These are phyloP conservation scores for Oplegnathus fasciatus DNA, from an alignment of 2,113 vertebrate genomes.

Conservation along the genomic window DNA sequence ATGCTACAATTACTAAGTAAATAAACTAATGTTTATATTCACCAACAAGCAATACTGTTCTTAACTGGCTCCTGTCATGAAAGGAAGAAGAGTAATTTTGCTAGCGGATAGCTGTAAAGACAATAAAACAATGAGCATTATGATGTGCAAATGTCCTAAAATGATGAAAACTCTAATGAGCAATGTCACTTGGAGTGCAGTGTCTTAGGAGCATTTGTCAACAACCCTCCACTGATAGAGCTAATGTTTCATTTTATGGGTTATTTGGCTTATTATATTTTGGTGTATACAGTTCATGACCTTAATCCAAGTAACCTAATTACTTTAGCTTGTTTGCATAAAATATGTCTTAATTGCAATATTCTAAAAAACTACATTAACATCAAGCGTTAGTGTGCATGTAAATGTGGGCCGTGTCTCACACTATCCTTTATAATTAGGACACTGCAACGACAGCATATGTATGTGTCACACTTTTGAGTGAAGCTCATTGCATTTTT, in stretches of 20 bases:
- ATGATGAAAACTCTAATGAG: background rate
- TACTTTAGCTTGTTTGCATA: background rate
- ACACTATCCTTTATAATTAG: background rate
- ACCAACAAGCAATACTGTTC: background rate
- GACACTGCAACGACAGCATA: background rate
- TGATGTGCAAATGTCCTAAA: background rate
- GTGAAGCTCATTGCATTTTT: background rate
- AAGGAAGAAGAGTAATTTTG: background rate
- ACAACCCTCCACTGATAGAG: background rate
- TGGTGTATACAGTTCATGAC: background rate
- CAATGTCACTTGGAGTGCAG: background rate
- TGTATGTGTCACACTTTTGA: background rate
- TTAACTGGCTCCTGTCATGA: background rate
- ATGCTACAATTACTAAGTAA: background rate
- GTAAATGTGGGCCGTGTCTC: background rate
- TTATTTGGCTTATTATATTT: constrained; percentile 12
- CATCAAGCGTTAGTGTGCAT: background rate
- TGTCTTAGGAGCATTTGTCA: background rate
- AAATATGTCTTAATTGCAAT: background rate
- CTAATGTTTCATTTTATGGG: background rate
- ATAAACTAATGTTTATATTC: background rate
- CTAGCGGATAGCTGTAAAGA: background rate
- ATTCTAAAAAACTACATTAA: background rate
- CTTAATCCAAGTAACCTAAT: constrained; percentile 39
- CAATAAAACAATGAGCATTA: background rate